These are phyloP conservation scores for Hyperoplus lanceolatus DNA, from an alignment of 2,797 vertebrate genomes.

Conservation along the genomic window DNA sequence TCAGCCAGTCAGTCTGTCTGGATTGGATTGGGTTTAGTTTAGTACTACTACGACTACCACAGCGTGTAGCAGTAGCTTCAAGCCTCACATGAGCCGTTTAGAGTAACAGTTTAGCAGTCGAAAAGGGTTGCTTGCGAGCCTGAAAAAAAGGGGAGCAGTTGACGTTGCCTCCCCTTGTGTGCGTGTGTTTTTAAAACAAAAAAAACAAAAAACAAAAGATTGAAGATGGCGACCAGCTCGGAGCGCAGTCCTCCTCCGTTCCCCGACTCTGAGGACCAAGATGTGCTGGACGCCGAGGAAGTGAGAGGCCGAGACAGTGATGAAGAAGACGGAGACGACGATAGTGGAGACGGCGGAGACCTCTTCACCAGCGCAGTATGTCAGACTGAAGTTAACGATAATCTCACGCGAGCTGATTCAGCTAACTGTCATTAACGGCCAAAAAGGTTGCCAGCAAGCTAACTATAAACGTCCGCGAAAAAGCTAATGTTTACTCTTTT, in stretches of 20 bases:
- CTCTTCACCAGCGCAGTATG: slow-evolving; percentile 80
- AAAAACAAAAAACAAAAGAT: slow-evolving; percentile 29
- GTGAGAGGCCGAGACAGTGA: slow-evolving; percentile 76
- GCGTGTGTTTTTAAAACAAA: not conserved
- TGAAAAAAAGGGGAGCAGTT: slow-evolving; percentile 18
- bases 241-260: slow-evolving; percentile 89
- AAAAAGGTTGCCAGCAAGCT: not conserved
- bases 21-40: not conserved
- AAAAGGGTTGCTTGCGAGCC: not conserved
- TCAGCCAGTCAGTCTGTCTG: not conserved
- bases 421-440: slow-evolving; percentile 20
- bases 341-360: slow-evolving; percentile 34
- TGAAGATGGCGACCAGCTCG: slow-evolving; percentile 88
- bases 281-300: slow-evolving; percentile 78
- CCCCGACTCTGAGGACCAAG: slow-evolving; percentile 87
- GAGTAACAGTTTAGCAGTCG: slow-evolving; percentile 25
- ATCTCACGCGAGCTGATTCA: slow-evolving; percentile 2
- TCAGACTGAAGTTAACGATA: not conserved
- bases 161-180: slow-evolving; percentile 55
- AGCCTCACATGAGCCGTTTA: slow-evolving; percentile 22
- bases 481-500: slow-evolving; percentile 36
- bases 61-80: not conserved
- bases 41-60: not conserved
- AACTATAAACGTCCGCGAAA: slow-evolving; percentile 40
- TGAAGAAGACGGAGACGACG: slow-evolving; percentile 72